A percentile compares a stretch with the other conserved stretches of the same genome.
Evolutionary conservation across 1,140 invertebrate genomes (phyloP).

Genomic region (Bicyclus anynana): DNA sequence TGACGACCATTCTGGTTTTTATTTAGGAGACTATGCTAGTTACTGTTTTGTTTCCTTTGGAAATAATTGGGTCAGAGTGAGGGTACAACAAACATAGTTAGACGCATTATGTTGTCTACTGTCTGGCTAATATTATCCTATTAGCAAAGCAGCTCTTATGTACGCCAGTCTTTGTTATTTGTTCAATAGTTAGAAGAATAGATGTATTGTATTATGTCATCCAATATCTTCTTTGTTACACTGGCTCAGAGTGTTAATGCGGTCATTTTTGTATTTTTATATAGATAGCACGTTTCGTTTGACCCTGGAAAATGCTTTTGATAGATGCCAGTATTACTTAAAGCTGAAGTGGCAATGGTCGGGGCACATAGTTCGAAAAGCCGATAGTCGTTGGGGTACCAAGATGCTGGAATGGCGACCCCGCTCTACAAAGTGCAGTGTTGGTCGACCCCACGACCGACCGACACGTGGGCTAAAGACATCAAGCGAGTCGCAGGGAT

Average conservation of each 20-base stretch:
- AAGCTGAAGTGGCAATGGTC: too few species aligned
- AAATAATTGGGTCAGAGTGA: not conserved
- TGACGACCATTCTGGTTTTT: not conserved
- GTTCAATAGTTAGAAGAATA: not conserved
- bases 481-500: too few species aligned
- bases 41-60: slow-evolving; percentile 1
- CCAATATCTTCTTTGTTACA: not conserved
- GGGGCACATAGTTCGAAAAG: too few species aligned
- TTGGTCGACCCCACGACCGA: too few species aligned
- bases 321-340: not conserved
- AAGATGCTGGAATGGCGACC: too few species aligned
- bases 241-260: not conserved
- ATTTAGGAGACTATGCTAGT: not conserved
- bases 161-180: not conserved
- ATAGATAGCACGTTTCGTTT: not conserved
- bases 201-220: not conserved
- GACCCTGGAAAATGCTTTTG: not conserved
- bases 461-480: too few species aligned
- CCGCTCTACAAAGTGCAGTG: too few species aligned
- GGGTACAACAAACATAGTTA: not conserved
- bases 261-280: not conserved
- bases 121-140: not conserved
- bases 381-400: too few species aligned
- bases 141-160: not conserved
- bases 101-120: not conserved